These are phyloP conservation scores for Caracal caracal DNA, from an alignment of 2,113 vertebrate species.

Conservation along the genomic window DNA sequence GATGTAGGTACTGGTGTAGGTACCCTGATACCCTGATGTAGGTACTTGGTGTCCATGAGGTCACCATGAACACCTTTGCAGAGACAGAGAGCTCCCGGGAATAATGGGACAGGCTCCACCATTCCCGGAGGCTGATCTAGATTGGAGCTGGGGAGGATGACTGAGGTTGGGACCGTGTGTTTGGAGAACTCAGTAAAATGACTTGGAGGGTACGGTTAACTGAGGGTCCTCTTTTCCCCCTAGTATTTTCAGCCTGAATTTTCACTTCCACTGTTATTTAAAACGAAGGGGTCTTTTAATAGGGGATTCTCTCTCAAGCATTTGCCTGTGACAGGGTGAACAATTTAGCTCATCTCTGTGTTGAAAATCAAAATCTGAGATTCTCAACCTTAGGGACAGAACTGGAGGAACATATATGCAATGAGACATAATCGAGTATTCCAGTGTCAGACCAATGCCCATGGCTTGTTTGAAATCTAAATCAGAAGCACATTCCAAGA, in stretches of 20 bases:
- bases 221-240: background rate
- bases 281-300: background rate
- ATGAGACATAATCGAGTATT: background rate
- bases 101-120: background rate
- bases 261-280: background rate
- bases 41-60: background rate
- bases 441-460: background rate
- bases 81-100: background rate
- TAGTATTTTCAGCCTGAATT: background rate
- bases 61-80: background rate
- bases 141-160: background rate
- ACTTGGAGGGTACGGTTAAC: background rate
- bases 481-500: background rate
- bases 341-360: background rate
- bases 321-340: background rate
- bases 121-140: too few relatives aligned
- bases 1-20: too few relatives aligned
- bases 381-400: background rate
- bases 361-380: conserved; percentile 15
- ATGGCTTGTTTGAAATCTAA: conserved; percentile 4
- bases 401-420: background rate
- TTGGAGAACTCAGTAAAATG: background rate
- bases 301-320: background rate
- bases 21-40: too few relatives aligned
- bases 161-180: background rate